Conservation (phyloP, 2,797 vertebrate genomes). For the Acanthurus tractus region DNA sequence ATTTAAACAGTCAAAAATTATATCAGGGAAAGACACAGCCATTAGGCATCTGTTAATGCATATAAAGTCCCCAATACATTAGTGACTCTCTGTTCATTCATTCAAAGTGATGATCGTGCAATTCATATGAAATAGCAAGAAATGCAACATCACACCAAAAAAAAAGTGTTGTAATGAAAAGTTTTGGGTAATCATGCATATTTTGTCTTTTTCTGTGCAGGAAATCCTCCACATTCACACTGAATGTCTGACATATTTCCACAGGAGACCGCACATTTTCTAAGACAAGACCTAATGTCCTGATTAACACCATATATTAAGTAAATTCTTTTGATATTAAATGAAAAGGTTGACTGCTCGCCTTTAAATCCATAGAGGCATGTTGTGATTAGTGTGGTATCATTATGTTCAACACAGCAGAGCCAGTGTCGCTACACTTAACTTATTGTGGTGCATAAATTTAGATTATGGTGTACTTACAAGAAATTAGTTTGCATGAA, state of each 20-base stretch:
- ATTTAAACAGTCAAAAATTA: constrained; percentile 25
- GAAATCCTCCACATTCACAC: background rate
- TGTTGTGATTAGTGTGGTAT: constrained; percentile 35
- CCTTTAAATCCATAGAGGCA: constrained; percentile 29
- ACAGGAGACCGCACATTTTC: constrained; percentile 15
- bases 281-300: constrained; percentile 5
- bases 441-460: constrained; percentile 36
- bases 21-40: constrained; percentile 17
- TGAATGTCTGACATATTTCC: background rate
- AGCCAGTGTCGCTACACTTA: constrained; percentile 53
- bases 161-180: background rate
- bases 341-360: constrained; percentile 42
- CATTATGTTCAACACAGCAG: constrained; percentile 38
- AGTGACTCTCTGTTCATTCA: too few species aligned
- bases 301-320: constrained; percentile 18
- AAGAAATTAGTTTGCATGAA: constrained; percentile 51
- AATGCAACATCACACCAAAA: background rate
- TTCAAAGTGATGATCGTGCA: too few species aligned
- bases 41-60: constrained; percentile 24
- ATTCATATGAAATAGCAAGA: too few species aligned
- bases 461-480: constrained; percentile 34
- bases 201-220: background rate
- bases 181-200: background rate
- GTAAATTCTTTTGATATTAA: constrained; percentile 30
- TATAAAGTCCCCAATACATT: background rate